A percentile compares a stretch with the other conserved stretches of the same genome.
Evolutionary conservation across 2,888 invertebrate species (phyloP).

Genomic region (Heliconius ethilla): DNA sequence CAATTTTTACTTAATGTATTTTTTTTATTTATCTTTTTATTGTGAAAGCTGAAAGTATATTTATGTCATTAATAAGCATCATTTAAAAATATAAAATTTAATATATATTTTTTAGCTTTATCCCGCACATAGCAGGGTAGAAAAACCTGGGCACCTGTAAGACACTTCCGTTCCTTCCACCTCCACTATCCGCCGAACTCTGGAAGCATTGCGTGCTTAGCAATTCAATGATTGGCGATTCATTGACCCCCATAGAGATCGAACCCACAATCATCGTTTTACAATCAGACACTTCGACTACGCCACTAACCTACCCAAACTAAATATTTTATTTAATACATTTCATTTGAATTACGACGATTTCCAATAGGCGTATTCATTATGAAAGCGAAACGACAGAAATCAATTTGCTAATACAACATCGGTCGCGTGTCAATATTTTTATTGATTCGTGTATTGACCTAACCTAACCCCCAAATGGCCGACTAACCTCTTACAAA

Average conservation of each 20-base stretch:
- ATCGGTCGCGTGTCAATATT: constrained; percentile 35
- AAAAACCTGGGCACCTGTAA: too few relatives aligned
- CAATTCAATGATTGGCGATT: too few relatives aligned
- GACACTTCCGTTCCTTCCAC: too few relatives aligned
- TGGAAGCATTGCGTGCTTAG: too few relatives aligned
- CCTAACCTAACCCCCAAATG: constrained; percentile 33
- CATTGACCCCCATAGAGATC: not conserved
- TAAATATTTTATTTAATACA: not conserved
- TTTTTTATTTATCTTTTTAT: not conserved
- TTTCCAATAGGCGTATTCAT: not conserved
- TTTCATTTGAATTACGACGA: not conserved
- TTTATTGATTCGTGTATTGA: constrained; percentile 39
- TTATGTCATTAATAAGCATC: not conserved
- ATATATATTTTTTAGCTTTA: too few relatives aligned
- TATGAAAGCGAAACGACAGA: constrained; percentile 6
- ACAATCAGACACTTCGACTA: not conserved
- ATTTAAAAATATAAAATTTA: too few relatives aligned
- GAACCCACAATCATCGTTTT: not conserved
- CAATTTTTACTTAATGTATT: not conserved
- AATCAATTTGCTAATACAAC: constrained; percentile 21
- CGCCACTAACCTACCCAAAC: not conserved
- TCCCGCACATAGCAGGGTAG: too few relatives aligned
- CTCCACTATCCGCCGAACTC: too few relatives aligned
- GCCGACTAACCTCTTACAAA: constrained; percentile 36
- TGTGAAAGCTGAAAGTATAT: not conserved